A percentile compares a stretch with the other conserved stretches of the same genome.
Evolutionary conservation across 2,113 vertebrate genomes (phyloP).

Genomic region (Pipra filicauda): DNA sequence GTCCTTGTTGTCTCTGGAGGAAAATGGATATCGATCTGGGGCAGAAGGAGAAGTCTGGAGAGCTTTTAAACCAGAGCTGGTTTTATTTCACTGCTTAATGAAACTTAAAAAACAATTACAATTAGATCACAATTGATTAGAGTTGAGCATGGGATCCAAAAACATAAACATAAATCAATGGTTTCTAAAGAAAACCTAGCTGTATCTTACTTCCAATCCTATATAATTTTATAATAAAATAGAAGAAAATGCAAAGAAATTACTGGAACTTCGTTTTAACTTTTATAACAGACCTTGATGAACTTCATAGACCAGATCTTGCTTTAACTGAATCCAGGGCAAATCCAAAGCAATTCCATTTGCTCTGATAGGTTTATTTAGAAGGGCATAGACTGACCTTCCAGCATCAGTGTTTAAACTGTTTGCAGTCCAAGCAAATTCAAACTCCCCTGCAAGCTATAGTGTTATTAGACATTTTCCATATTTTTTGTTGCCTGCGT

Average conservation of each 20-base stretch:
- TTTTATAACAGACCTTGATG: not conserved
- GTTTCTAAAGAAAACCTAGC: not conserved
- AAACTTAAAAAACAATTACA: slow-evolving; percentile 2
- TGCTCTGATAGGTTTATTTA: not conserved
- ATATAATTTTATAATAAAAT: not conserved
- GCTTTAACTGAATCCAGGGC: not conserved
- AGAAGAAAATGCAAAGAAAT: not conserved
- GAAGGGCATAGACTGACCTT: not conserved
- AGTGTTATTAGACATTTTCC: not conserved
- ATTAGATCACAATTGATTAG: not conserved
- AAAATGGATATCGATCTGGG: not conserved
- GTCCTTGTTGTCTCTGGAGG: not conserved
- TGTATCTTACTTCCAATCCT: not conserved
- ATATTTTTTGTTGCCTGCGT: not conserved
- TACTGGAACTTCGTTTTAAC: not conserved
- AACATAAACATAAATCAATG: not conserved
- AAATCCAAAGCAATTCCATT: slow-evolving; percentile 12
- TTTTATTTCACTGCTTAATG: not conserved
- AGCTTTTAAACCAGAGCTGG: not conserved
- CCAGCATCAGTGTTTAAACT: not conserved
- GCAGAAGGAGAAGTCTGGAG: not conserved
- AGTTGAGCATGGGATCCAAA: not conserved
- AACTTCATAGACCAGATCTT: not conserved
- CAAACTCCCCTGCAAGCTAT: not conserved
- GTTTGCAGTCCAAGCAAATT: not conserved